Base-by-base conservation (phyloP, 2,797 vertebrate species). In the Martes flavigula region DNA sequence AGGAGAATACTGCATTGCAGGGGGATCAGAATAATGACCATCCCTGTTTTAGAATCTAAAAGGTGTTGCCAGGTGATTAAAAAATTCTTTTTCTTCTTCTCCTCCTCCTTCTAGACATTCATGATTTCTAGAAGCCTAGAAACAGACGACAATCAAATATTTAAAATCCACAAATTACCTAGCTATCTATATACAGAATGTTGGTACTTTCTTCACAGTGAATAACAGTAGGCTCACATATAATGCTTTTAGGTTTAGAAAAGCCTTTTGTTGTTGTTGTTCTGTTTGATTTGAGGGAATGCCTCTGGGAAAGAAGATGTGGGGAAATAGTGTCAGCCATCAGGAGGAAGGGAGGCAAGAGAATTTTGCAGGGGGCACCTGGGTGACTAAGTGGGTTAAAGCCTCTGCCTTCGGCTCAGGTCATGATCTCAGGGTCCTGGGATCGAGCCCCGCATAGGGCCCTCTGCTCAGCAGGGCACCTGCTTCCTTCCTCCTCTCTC, bases 121-220 rank as follows among this genome's bases (percentile, higher is more conserved):
- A 73, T 85, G 32, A 38, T 90, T 96, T 95, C n/a, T 90, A 92
- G 81, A 73, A 64, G 38, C 7, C 18, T 86, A 77, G 84, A 86
- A 94, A 89, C 2, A 83, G 14, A 56, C 73, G 17, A 40, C 27
- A 35, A 92, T 8, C 40, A 94, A 90, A 90, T 89, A 92, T 64
- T 20, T 77, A 85, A 95, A 62, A 64, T 56, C 13, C 12, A 85
- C 77, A 68, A 54, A 25, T 68, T 87, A n/a, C 13, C 64, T 81
- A 43, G 27, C 21, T 72, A 48, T 68, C 51, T 27, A 70, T 23
- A 62, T 25, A 62, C 21, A 95, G 83, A 96, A 60, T 56, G 25
- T 35, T 68, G 48, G 32, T 51, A 70, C 73, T 94, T 94, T 82
- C 48, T 62, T 83, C 51, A 56, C 60, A 30, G 35, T 2, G 12